Base-by-base conservation (phyloP, 2,888 invertebrate genomes). In the Eupithecia vulgata region DNA sequence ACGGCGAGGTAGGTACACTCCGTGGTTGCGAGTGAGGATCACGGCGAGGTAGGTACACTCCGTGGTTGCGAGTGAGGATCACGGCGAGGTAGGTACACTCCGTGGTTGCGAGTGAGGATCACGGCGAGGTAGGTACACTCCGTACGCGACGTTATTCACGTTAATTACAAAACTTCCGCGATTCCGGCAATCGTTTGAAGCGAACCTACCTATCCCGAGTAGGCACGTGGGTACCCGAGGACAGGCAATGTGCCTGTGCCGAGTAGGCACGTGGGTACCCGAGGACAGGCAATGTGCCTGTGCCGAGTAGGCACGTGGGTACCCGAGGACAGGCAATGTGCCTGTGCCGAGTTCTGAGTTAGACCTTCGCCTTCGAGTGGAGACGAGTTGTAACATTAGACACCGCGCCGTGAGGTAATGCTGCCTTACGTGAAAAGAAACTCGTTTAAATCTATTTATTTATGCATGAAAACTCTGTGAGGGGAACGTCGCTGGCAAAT, bases 81-180 rank as follows among this genome's bases (percentile, higher is more conserved):
- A 30, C 30, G 30, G 30, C 30, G 30, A 30, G 30, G n/a, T n/a
- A n/a, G n/a, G n/a, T n/a, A n/a, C n/a, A n/a, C 30, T 30, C 30
- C 30, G 37, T 7, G 37, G 37, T 30, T 30, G 30, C 30, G 30
- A 30, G 30, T 30, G 30, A 1, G 30, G 30, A 30, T 30, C 4
- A 30, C 30, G 30, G 30, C 30, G 30, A 30, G 30, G n/a, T n/a
- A n/a, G n/a, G n/a, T n/a, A n/a, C n/a, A n/a, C 30, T 30, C 30
- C 30, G 37, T 7, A 30, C 30, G 30, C 30, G 30, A 34, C 72
- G 75, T 79, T 69, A 77, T 74, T 77, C 76, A 78, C 72, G 74
- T 76, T 75, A 76, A 79, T 79, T 79, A 68, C 76, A 45, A 68
- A 79, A 78, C 72, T 79, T 79, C 40, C 62, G 66, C 70, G 74